Percentiles rank a stretch among this genome's conserved stretches.
Conservation (phyloP, 2,797 vertebrate genomes). For the Tympanoctomys barrerae region DNA sequence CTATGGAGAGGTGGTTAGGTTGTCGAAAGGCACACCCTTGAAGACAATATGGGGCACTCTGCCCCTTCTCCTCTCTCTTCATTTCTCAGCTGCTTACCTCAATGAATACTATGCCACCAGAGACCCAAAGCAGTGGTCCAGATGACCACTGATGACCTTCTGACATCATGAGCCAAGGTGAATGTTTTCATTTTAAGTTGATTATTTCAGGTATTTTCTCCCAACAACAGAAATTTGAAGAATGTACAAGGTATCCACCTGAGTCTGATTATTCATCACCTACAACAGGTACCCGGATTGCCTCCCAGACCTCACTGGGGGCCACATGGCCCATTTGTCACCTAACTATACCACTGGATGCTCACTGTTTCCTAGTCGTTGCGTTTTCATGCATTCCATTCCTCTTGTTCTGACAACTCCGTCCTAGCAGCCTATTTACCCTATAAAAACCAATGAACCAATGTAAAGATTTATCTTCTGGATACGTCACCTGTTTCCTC, state of each 20-base stretch:
- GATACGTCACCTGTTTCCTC: background rate
- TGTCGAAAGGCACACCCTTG: background rate
- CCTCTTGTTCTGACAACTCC: background rate
- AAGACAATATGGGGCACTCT: background rate
- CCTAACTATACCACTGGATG: background rate
- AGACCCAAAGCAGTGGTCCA: background rate
- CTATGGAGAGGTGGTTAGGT: background rate
- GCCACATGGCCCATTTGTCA: background rate
- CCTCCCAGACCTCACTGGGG: background rate
- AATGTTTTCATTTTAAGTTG: background rate
- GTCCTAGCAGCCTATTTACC: background rate
- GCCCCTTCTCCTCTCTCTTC: no score
- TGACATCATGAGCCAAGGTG: background rate
- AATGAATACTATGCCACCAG: background rate
- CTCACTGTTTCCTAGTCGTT: background rate
- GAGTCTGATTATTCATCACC: background rate
- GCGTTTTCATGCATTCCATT: background rate
- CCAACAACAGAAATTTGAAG: background rate
- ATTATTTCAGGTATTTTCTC: background rate
- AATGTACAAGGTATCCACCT: background rate
- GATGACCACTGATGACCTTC: background rate
- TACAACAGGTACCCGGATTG: background rate
- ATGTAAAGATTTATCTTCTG: background rate
- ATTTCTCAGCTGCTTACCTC: background rate
- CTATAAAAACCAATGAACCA: slow-evolving; percentile 1